Conservation (phyloP, 2,797 vertebrate genomes). For the Danio kyathit region DNA sequence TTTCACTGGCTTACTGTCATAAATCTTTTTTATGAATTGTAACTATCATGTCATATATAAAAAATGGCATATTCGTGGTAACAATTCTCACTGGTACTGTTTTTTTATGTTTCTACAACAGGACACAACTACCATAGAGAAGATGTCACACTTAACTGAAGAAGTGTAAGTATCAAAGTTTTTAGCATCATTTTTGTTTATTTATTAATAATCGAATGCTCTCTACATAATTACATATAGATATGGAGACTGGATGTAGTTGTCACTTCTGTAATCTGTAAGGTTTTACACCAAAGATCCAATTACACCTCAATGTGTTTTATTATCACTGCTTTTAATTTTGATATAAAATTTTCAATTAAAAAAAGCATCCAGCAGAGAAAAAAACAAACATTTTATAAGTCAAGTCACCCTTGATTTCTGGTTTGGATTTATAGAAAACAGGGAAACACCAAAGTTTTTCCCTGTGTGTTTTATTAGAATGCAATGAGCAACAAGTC, state of each 20-base stretch:
- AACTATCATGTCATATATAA: slow-evolving; percentile 1
- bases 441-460: too few relatives aligned
- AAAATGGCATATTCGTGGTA: neutral
- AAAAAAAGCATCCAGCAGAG: too few relatives aligned
- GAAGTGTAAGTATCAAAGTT: slow-evolving; percentile 86
- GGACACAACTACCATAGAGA: slow-evolving; percentile 98
- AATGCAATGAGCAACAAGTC: too few relatives aligned
- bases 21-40: slow-evolving; percentile 23
- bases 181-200: neutral
- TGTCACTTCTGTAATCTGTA: neutral
- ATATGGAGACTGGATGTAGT: neutral
- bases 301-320: neutral
- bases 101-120: slow-evolving; percentile 69
- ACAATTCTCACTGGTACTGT: slow-evolving; percentile 6
- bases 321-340: neutral
- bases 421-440: too few relatives aligned
- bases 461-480: too few relatives aligned
- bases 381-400: too few relatives aligned
- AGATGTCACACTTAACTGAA: slow-evolving; percentile 91
- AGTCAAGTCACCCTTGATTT: too few relatives aligned
- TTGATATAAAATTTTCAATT: too few relatives aligned
- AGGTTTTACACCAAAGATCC: neutral
- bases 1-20: slow-evolving; percentile 28
- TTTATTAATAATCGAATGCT: neutral
- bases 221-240: neutral